Evolutionary conservation across 1,140 invertebrate species (phyloP).

Genomic region (Brachionus paranguensis): DNA sequence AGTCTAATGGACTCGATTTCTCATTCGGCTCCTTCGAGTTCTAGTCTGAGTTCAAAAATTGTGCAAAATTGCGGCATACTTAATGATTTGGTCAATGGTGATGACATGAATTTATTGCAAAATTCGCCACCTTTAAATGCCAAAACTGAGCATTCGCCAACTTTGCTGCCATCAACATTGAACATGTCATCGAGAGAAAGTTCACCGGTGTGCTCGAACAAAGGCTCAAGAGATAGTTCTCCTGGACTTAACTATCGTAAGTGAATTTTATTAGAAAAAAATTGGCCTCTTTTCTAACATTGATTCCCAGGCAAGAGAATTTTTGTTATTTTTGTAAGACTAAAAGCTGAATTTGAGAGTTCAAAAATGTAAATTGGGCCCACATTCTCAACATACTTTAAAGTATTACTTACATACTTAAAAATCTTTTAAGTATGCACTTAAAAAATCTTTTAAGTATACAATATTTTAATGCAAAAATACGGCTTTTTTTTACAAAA

Average conservation of each 20-base stretch:
- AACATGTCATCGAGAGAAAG: conserved; percentile 17
- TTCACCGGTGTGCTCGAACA: background rate
- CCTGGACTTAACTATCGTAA: background rate
- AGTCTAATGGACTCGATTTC: background rate
- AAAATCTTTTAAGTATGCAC: too few relatives aligned
- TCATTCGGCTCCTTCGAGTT: background rate
- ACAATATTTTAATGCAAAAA: too few relatives aligned
- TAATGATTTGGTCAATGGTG: background rate
- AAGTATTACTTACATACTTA: too few relatives aligned
- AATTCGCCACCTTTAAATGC: background rate
- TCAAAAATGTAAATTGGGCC: too few relatives aligned
- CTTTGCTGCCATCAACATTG: background rate
- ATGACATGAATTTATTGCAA: background rate
- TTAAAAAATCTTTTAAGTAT: too few relatives aligned
- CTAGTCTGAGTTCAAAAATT: background rate
- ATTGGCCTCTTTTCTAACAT: too few relatives aligned
- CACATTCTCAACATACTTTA: too few relatives aligned
- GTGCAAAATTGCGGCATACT: background rate
- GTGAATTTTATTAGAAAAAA: background rate
- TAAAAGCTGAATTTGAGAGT: too few relatives aligned
- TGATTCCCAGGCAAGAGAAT: too few relatives aligned
- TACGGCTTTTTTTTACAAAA: too few relatives aligned
- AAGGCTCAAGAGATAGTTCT: background rate
- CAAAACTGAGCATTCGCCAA: background rate
- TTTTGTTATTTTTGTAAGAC: too few relatives aligned